A percentile compares a stretch with the other conserved stretches of the same genome.
Evolutionary conservation across 2,797 vertebrate species (phyloP).

Genomic region (Artibeus jamaicensis): DNA sequence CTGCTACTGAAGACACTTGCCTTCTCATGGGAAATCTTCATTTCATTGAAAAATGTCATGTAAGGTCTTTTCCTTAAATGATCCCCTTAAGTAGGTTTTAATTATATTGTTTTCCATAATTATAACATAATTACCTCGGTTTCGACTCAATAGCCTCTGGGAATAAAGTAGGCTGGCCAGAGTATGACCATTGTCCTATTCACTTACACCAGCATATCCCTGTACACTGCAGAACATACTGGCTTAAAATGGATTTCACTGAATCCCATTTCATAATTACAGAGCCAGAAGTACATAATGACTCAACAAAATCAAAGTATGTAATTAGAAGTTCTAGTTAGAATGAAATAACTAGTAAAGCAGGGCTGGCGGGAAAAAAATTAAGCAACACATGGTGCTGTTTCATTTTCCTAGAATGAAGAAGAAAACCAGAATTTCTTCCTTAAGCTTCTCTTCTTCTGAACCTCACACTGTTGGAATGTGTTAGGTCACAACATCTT

Average conservation of each 20-base stretch:
- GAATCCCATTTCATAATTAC: not conserved
- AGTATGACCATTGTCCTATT: not conserved
- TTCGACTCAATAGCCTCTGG: not conserved
- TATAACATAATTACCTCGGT: slow-evolving; percentile 23
- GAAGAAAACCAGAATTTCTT: not conserved
- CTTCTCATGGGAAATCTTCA: slow-evolving; percentile 55
- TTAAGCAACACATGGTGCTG: not conserved
- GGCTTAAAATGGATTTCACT: not conserved
- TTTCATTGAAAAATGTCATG: slow-evolving; percentile 47
- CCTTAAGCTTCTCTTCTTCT: not conserved
- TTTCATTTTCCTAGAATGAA: not conserved
- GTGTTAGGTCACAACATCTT: not conserved
- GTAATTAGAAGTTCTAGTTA: not conserved
- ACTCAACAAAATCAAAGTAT: not conserved
- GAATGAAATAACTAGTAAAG: not conserved
- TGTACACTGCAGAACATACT: not conserved
- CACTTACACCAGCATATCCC: not conserved
- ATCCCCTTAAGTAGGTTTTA: not conserved
- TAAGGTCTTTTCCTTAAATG: slow-evolving; percentile 27
- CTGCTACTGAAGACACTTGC: slow-evolving; percentile 26
- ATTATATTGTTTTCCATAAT: slow-evolving; percentile 17
- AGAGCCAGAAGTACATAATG: not conserved
- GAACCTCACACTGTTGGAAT: not conserved
- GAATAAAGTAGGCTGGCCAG: not conserved
- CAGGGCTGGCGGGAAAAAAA: not conserved